A percentile compares a stretch with the other conserved stretches of the same genome.
Evolutionary conservation across 2,888 invertebrate species (phyloP).

Genomic region (Dryobota labecula): DNA sequence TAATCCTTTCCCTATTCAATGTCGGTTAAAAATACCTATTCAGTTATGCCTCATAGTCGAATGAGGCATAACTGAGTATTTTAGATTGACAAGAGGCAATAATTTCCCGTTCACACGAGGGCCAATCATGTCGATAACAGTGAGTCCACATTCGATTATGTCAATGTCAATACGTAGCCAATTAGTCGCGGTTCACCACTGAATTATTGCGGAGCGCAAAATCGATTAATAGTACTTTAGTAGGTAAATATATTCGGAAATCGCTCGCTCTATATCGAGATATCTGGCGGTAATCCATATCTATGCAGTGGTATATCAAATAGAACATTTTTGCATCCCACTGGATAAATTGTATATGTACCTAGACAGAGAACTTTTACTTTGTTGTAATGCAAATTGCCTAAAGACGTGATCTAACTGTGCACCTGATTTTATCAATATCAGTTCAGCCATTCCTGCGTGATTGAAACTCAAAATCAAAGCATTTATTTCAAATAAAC

Average conservation of each 20-base stretch:
- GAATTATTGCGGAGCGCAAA: background rate
- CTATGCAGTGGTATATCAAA: background rate
- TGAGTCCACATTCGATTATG: slow-evolving; percentile 9
- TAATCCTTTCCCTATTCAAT: background rate
- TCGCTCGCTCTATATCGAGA: background rate
- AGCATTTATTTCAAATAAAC: no score
- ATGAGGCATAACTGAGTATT: no score
- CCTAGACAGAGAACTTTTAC: no score
- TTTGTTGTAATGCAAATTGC: background rate
- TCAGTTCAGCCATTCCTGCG: no score
- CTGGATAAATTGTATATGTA: background rate
- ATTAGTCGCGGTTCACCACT: slow-evolving; percentile 19
- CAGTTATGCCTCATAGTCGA: no score
- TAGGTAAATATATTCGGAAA: background rate
- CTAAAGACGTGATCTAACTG: background rate
- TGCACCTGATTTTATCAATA: background rate
- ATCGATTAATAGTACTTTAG: background rate
- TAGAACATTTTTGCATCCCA: background rate
- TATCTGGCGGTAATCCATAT: background rate
- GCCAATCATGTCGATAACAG: background rate
- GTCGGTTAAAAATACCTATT: no score
- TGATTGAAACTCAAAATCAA: no score
- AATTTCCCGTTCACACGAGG: background rate
- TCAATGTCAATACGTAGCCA: slow-evolving; percentile 16
- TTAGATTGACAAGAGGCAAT: background rate